Evolutionary conservation across 2,888 invertebrate genomes (phyloP).

Genomic region (Pegoplata infirma): DNA sequence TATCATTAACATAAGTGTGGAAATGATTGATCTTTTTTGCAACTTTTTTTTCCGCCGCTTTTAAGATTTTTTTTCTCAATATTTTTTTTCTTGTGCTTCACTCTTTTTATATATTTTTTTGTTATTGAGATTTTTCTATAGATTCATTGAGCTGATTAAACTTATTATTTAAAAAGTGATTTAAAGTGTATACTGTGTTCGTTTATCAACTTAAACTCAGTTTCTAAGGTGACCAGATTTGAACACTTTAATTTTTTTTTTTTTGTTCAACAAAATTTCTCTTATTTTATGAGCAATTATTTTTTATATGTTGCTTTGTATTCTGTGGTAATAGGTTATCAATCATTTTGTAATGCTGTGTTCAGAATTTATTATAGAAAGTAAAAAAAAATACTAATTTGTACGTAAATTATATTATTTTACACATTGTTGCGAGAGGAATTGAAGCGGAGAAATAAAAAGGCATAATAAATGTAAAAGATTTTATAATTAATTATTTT

Average conservation of each 20-base stretch:
- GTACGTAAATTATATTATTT: constrained; percentile 29
- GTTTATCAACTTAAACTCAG: constrained; percentile 33
- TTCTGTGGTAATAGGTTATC: constrained; percentile 40
- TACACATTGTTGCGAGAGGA: constrained; percentile 43
- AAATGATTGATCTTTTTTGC: constrained; percentile 71
- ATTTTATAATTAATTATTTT: neutral
- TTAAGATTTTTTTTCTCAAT: constrained; percentile 23
- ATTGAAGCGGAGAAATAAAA: constrained; percentile 26
- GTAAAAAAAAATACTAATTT: constrained; percentile 21
- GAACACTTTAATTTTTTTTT: too few species aligned
- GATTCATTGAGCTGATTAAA: constrained; percentile 58
- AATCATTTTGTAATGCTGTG: constrained; percentile 40
- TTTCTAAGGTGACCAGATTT: constrained; percentile 40
- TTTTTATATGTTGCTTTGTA: neutral
- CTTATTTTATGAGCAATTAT: neutral
- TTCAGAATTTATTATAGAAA: constrained; percentile 29
- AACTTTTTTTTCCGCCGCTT: constrained; percentile 50
- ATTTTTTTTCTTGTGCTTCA: constrained; percentile 3
- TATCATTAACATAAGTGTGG: constrained; percentile 67
- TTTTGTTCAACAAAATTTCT: too few species aligned
- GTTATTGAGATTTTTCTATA: constrained; percentile 44
- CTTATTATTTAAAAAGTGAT: constrained; percentile 64
- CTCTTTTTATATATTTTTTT: too few species aligned
- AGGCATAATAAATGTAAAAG: neutral
- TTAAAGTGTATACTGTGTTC: constrained; percentile 38